Evolutionary conservation across 2,797 vertebrate genomes (phyloP).

Genomic region (Anas capensis): DNA sequence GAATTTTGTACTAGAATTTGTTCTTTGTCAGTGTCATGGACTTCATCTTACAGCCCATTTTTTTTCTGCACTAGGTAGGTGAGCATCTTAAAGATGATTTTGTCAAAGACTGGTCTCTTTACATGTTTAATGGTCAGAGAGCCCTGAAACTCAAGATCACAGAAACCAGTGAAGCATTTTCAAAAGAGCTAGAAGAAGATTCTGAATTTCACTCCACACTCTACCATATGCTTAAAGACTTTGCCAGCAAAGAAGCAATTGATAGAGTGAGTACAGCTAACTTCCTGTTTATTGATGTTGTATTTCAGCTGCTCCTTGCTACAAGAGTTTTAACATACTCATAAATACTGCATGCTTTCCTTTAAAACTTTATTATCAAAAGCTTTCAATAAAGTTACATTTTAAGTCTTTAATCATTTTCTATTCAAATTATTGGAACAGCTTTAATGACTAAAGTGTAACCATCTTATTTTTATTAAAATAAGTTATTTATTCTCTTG

Average conservation of each 20-base stretch:
- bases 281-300: constrained; percentile 78
- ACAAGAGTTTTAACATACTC: constrained; percentile 85
- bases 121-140: constrained; percentile 84
- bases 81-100: constrained; percentile 74
- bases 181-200: constrained; percentile 77
- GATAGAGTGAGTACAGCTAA: constrained; percentile 50
- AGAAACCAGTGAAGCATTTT: constrained; percentile 83
- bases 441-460: neutral
- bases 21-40: neutral
- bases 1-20: neutral
- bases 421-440: neutral
- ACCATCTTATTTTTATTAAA: neutral
- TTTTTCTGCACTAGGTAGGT: constrained; percentile 77
- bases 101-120: constrained; percentile 80
- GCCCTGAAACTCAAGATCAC: constrained; percentile 82
- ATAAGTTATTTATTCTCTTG: neutral
- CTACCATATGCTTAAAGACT: constrained; percentile 88
- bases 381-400: constrained; percentile 33
- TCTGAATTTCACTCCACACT: constrained; percentile 91
- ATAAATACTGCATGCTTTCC: neutral
- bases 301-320: constrained; percentile 84
- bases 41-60: neutral
- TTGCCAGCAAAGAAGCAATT: constrained; percentile 76
- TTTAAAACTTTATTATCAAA: constrained; percentile 55
- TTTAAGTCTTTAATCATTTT: neutral